These are phyloP conservation scores for Otus scops DNA, from an alignment of 2,797 vertebrate genomes.

Conservation along the genomic window DNA sequence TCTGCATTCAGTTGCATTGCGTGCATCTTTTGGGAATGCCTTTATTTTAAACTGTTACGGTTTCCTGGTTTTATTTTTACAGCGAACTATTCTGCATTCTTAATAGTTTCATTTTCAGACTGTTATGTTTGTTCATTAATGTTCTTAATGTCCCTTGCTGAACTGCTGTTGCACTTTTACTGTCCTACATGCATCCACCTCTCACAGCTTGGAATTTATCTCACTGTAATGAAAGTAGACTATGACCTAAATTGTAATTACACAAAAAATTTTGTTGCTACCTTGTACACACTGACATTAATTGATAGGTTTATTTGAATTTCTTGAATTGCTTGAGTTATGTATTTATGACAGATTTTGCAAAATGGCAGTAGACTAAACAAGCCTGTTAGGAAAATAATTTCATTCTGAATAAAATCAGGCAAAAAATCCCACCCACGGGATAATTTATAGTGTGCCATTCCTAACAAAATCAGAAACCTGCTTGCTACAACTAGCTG, in stretches of 20 bases:
- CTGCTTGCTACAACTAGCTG: neutral
- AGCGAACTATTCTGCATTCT: neutral
- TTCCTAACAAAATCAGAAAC: neutral
- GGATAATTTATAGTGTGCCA: neutral
- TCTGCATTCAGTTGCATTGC: neutral
- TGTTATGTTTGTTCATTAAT: slow-evolving; percentile 52
- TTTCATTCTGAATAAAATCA: neutral
- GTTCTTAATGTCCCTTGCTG: slow-evolving; percentile 29
- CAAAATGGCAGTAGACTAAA: neutral
- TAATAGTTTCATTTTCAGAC: slow-evolving; percentile 4
- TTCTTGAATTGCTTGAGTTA: neutral
- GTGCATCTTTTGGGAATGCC: neutral
- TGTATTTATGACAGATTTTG: neutral
- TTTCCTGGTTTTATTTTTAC: slow-evolving; percentile 50
- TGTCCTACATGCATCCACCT: neutral
- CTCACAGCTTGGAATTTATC: slow-evolving; percentile 37
- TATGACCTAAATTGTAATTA: slow-evolving; percentile 15
- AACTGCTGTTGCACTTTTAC: slow-evolving; percentile 25
- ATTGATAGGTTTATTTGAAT: neutral
- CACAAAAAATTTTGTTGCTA: neutral
- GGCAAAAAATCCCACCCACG: neutral
- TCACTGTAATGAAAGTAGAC: slow-evolving; percentile 10
- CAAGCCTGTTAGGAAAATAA: neutral
- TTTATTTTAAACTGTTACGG: neutral
- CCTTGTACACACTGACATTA: neutral